Conservation (phyloP, 2,797 vertebrate genomes). For the Caiman crocodilus region DNA sequence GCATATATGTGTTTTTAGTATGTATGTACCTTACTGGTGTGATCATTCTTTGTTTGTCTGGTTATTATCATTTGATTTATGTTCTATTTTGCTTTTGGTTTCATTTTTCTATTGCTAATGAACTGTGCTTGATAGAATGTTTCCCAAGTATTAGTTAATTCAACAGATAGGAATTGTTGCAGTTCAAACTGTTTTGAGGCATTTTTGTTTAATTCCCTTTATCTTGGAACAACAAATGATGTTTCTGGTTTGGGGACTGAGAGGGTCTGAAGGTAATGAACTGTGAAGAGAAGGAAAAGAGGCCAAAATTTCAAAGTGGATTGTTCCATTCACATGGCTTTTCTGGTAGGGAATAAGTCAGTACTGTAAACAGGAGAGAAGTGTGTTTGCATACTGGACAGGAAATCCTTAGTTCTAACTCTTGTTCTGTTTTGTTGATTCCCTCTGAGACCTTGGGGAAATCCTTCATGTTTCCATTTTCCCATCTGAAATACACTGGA, state of each 20-base stretch:
- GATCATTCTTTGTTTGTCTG: not conserved
- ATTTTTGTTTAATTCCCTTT: not conserved
- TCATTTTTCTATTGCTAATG: not conserved
- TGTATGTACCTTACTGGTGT: not conserved
- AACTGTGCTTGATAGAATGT: not conserved
- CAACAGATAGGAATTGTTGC: not conserved
- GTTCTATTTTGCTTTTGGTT: slow-evolving; percentile 9
- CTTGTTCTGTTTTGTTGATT: slow-evolving; percentile 52
- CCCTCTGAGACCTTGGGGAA: slow-evolving; percentile 47
- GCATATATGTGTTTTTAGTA: not conserved
- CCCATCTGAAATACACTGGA: not conserved
- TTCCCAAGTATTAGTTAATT: not conserved
- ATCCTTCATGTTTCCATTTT: slow-evolving; percentile 15
- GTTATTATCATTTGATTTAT: not conserved
- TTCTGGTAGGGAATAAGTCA: slow-evolving; percentile 60
- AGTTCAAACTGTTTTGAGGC: not conserved
- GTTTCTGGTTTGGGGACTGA: slow-evolving; percentile 14
- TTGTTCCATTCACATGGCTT: slow-evolving; percentile 73
- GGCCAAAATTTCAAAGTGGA: slow-evolving; percentile 55
- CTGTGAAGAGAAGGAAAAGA: slow-evolving; percentile 72
- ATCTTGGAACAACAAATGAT: not conserved
- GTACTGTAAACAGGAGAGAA: slow-evolving; percentile 75
- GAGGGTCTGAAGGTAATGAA: slow-evolving; percentile 37
- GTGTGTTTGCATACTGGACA: slow-evolving; percentile 67
- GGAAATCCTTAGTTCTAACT: slow-evolving; percentile 73